phyloP scores from a whole-genome alignment of 2,888 invertebrate genomes.

The Microplitis deprimator region DNA sequence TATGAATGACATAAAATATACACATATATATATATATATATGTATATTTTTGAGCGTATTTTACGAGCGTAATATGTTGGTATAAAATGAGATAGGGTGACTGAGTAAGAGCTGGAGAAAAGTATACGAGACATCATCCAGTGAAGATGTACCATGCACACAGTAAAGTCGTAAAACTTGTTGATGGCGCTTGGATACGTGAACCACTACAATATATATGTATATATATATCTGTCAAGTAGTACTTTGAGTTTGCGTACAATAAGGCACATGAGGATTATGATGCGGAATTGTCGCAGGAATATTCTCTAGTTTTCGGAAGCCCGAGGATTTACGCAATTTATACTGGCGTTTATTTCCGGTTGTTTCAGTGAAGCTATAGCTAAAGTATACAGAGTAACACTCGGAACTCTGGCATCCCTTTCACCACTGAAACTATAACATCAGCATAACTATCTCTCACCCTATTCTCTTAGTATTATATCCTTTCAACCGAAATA shows the following conservation, averaged over 20 bases:
- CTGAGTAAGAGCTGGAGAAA: constrained; percentile 32
- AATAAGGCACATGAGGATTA: constrained; percentile 34
- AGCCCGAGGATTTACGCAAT: constrained; percentile 35
- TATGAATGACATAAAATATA: background rate
- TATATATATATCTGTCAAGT: constrained; percentile 5
- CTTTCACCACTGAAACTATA: background rate
- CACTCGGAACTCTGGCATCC: background rate
- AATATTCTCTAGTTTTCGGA: constrained; percentile 39
- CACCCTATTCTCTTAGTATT: background rate
- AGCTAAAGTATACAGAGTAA: background rate
- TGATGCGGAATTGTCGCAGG: constrained; percentile 40
- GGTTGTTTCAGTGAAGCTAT: constrained; percentile 24
- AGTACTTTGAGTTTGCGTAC: constrained; percentile 31
- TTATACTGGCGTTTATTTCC: constrained; percentile 35
- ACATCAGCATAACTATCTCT: constrained; percentile 5
- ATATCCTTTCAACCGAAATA: constrained; percentile 16
- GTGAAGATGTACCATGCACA: constrained; percentile 19
- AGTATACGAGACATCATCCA: constrained; percentile 14
- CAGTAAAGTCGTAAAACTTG: constrained; percentile 41
- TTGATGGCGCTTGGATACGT: constrained; percentile 38
- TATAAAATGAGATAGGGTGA: background rate
- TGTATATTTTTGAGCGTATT: background rate
- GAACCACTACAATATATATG: constrained; percentile 22
- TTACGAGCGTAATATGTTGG: background rate
- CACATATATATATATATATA: too few relatives aligned